These are phyloP conservation scores for Hydrocynus forskahlii DNA, from an alignment of 2,797 vertebrate genomes.

Conservation along the genomic window DNA sequence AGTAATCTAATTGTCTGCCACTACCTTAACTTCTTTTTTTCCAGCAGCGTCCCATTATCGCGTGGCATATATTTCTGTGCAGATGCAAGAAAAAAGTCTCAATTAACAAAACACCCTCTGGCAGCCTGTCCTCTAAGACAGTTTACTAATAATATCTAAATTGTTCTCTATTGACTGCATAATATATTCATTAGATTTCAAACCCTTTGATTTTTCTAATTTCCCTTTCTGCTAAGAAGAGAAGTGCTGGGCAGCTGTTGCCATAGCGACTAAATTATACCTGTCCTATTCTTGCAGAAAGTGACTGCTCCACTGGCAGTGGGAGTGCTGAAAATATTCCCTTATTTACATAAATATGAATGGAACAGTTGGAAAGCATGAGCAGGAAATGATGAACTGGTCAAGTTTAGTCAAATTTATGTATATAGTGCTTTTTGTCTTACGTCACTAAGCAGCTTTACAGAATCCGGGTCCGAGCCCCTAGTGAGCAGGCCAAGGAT, in stretches of 20 bases:
- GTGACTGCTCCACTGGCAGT: slow-evolving; percentile 37
- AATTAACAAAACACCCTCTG: slow-evolving; percentile 26
- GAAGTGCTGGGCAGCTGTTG: slow-evolving; percentile 49
- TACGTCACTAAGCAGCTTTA: too few relatives aligned
- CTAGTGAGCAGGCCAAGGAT: too few relatives aligned
- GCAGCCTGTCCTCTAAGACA: slow-evolving; percentile 40
- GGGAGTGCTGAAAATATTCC: slow-evolving; percentile 36
- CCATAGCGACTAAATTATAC: slow-evolving; percentile 50
- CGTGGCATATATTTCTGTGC: background rate
- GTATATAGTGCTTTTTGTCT: too few relatives aligned
- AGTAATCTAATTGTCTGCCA: background rate
- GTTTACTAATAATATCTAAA: slow-evolving; percentile 49
- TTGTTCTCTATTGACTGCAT: slow-evolving; percentile 47
- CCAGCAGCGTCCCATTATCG: slow-evolving; percentile 17
- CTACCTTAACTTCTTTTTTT: background rate
- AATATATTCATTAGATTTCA: slow-evolving; percentile 59
- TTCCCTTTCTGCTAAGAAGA: slow-evolving; percentile 44
- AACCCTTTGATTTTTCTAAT: slow-evolving; percentile 55
- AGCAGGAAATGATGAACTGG: slow-evolving; percentile 23
- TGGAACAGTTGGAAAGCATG: slow-evolving; percentile 30
- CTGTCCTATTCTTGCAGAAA: slow-evolving; percentile 41
- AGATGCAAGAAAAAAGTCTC: slow-evolving; percentile 22
- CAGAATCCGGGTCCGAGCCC: too few relatives aligned
- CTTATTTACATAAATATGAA: slow-evolving; percentile 53
- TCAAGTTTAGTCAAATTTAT: background rate